Conservation (phyloP, 2,797 vertebrate species). For the Gymnoscopelus braueri region DNA sequence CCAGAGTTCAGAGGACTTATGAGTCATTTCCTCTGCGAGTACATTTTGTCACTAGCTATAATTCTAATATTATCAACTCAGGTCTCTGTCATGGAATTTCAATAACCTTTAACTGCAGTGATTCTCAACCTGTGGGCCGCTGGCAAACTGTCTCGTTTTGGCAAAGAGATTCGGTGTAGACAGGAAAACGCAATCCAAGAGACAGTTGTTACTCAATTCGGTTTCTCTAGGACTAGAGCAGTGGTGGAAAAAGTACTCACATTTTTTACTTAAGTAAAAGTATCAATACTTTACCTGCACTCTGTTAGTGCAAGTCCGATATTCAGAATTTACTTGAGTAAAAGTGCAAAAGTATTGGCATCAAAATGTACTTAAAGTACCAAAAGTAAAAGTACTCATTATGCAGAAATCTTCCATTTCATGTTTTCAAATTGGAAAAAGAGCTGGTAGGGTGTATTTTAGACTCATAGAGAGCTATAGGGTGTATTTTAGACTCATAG, state of each 20-base stretch:
- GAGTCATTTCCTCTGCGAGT: constrained; percentile 11
- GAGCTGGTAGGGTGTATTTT: background rate
- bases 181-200: too few relatives aligned
- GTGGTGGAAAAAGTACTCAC: background rate
- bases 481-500: background rate
- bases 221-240: constrained; percentile 13
- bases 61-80: constrained; percentile 33
- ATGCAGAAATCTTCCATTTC: too few relatives aligned
- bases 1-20: constrained; percentile 43
- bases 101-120: constrained; percentile 30
- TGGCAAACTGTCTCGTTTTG: too few relatives aligned
- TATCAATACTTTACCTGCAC: too few relatives aligned
- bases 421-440: too few relatives aligned
- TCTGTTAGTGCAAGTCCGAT: too few relatives aligned
- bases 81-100: constrained; percentile 19
- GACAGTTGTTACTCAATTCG: constrained; percentile 1
- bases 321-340: too few relatives aligned
- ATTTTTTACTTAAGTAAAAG: background rate
- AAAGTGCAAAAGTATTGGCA: too few relatives aligned
- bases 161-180: too few relatives aligned
- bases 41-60: constrained; percentile 26
- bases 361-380: too few relatives aligned
- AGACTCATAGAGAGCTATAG: background rate
- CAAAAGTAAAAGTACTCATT: too few relatives aligned
- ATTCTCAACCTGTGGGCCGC: background rate